Conservation (phyloP, 2,888 invertebrate species). For the Pelosia muscerda region DNA sequence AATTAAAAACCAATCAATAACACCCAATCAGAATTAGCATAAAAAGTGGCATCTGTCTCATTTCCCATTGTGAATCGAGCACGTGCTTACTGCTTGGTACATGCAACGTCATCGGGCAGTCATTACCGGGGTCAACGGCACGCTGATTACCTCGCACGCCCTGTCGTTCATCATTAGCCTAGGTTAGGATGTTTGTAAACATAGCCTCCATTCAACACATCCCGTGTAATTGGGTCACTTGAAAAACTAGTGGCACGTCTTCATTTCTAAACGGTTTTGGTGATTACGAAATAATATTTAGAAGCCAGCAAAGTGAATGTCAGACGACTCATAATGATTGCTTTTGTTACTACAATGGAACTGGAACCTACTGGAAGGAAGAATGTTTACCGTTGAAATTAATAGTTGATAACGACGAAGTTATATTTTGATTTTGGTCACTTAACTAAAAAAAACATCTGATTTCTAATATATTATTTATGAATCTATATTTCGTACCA, state of each 20-base stretch:
- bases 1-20: slow-evolving; percentile 46
- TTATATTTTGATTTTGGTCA: too few species aligned
- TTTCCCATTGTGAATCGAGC: slow-evolving; percentile 59
- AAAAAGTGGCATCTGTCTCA: slow-evolving; percentile 65
- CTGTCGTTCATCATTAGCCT: slow-evolving; percentile 86
- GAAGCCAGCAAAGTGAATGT: neutral
- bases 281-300: neutral
- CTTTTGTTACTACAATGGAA: too few species aligned
- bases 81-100: slow-evolving; percentile 70
- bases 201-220: slow-evolving; percentile 76
- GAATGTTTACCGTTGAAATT: slow-evolving; percentile 19
- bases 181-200: slow-evolving; percentile 87
- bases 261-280: slow-evolving; percentile 20
- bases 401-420: neutral
- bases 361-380: too few species aligned
- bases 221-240: slow-evolving; percentile 71
- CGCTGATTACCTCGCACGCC: slow-evolving; percentile 83
- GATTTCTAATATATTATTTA: too few species aligned
- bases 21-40: slow-evolving; percentile 41
- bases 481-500: too few species aligned
- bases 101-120: slow-evolving; percentile 85
- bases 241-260: slow-evolving; percentile 35
- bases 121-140: slow-evolving; percentile 85
- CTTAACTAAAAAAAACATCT: too few species aligned
- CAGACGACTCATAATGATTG: neutral